Evolutionary conservation across 2,797 vertebrate species (phyloP).

Genomic region (Acridotheres tristis): DNA sequence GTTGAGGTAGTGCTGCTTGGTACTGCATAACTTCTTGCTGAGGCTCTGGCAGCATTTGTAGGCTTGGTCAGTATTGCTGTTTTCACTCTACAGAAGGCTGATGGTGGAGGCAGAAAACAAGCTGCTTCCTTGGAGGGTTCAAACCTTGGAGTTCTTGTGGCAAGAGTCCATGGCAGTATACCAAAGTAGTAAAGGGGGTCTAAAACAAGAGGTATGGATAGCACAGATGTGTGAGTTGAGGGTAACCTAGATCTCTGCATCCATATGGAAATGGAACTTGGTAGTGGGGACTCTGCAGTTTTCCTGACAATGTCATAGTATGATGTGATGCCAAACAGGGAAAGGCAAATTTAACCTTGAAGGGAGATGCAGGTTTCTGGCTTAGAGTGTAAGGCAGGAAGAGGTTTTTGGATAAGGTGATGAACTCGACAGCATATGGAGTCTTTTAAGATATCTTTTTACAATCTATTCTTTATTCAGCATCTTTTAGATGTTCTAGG

Average conservation of each 20-base stretch:
- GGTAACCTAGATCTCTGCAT: background rate
- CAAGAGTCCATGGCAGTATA: background rate
- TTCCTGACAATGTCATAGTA: background rate
- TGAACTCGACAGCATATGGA: background rate
- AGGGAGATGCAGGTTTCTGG: background rate
- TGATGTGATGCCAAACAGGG: background rate
- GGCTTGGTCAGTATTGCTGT: background rate
- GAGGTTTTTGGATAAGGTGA: background rate
- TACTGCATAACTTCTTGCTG: background rate
- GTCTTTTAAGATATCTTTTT: background rate
- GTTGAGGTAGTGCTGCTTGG: background rate
- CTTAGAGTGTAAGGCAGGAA: background rate
- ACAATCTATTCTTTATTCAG: background rate
- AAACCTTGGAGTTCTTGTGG: background rate
- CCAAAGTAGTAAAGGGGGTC: background rate
- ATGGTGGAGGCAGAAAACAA: background rate
- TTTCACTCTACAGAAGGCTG: background rate
- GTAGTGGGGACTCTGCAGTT: background rate
- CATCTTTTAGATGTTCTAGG: background rate
- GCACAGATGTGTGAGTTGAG: background rate
- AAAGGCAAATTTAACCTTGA: slow-evolving; percentile 18
- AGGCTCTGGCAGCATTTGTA: background rate
- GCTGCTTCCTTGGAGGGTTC: background rate
- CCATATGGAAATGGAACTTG: background rate
- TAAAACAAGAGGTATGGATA: background rate